Evolutionary conservation across 2,797 vertebrate species (phyloP).

Genomic region (Eulemur coronatus): DNA sequence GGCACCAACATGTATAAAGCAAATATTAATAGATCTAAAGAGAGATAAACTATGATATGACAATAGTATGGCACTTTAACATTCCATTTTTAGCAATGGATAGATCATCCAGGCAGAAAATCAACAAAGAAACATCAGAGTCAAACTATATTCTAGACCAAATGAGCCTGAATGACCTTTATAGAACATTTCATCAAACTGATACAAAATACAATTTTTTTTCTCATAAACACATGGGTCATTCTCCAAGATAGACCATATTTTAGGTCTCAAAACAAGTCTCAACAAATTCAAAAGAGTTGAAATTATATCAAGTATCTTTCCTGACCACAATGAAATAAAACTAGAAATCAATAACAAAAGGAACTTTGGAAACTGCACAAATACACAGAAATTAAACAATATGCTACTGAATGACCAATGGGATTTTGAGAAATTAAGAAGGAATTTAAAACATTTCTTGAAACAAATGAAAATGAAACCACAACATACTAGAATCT

Average conservation of each 20-base stretch:
- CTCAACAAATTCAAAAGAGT: not conserved
- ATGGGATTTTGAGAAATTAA: not conserved
- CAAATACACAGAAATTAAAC: not conserved
- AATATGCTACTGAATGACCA: not conserved
- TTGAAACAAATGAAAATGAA: not conserved
- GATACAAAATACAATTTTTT: not conserved
- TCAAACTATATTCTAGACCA: not conserved
- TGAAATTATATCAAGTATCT: not conserved
- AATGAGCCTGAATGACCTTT: not conserved
- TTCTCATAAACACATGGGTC: not conserved
- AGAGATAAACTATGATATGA: not conserved
- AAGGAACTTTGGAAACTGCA: not conserved
- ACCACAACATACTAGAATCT: not conserved
- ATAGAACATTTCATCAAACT: not conserved
- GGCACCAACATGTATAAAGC: not conserved
- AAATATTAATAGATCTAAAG: not conserved
- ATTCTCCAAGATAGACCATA: not conserved
- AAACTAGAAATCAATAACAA: not conserved
- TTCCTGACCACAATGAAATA: not conserved
- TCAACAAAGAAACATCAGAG: not conserved
- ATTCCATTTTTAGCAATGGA: not conserved
- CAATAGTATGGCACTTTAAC: not conserved
- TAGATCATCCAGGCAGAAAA: not conserved
- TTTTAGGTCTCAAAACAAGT: not conserved
- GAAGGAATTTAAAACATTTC: not conserved